Conservation (phyloP, 2,888 invertebrate species). For the Hipparchia semele region DNA sequence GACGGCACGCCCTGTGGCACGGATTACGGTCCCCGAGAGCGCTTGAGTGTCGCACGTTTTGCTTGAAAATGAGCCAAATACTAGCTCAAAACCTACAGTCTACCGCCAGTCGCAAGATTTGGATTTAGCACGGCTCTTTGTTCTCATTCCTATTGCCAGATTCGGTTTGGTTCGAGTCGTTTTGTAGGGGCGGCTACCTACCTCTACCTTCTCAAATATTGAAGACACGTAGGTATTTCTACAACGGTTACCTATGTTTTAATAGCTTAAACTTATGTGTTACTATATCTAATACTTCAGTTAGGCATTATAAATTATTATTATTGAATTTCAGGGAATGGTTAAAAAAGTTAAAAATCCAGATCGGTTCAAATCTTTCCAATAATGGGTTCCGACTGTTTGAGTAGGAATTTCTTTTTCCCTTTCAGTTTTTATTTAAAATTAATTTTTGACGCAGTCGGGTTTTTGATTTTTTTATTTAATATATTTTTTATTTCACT, state of each 20-base stretch:
- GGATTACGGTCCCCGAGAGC: slow-evolving; percentile 17
- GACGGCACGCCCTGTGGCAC: slow-evolving; percentile 13
- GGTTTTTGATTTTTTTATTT: too few species aligned
- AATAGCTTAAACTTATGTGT: too few species aligned
- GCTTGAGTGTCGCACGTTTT: slow-evolving; percentile 32
- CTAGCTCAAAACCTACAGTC: slow-evolving; percentile 19
- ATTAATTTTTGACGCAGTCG: too few species aligned
- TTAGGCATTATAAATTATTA: too few species aligned
- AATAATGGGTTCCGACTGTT: too few species aligned
- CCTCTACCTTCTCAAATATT: background rate
- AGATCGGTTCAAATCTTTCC: too few species aligned
- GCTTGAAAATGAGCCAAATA: slow-evolving; percentile 25
- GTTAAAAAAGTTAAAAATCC: too few species aligned
- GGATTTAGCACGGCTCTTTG: slow-evolving; percentile 35
- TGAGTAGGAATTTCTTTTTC: too few species aligned
- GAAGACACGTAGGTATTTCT: background rate
- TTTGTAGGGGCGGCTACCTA: background rate
- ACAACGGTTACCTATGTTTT: background rate
- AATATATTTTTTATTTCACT: too few species aligned
- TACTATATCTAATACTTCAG: too few species aligned
- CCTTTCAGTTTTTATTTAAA: too few species aligned
- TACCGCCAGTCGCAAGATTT: slow-evolving; percentile 14
- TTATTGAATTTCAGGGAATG: too few species aligned
- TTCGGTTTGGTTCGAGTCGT: background rate
- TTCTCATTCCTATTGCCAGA: slow-evolving; percentile 21